Base-by-base conservation (phyloP, 2,797 vertebrate genomes). In the Acanthopagrus latus region DNA sequence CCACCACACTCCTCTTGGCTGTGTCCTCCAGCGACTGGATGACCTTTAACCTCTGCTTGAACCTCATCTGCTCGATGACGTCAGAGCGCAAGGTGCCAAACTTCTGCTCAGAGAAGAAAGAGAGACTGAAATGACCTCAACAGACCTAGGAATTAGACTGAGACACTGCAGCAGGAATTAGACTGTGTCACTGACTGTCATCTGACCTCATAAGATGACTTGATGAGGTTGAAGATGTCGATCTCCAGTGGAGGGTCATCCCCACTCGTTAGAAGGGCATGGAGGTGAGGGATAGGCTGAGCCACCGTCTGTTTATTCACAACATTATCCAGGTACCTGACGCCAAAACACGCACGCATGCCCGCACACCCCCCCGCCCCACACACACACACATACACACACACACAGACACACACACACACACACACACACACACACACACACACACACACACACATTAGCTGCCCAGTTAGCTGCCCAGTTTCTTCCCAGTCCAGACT, bases 1-100 rank as follows among this genome's bases (percentile, higher is more conserved):
- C 55, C 93, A 99, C 98, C 97, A 99, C 97, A 0, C 97, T 99
- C 88, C 98, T 96, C 91, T 99, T 98, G 74, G 98, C 97, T 0
- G 98, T 97, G 89, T 99, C 98, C 90, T 99, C 98, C 90, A 99
- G 92, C 0, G 96, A 97, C 94, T 99, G 98, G 83, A 99, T 99
- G 89, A 99, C 98, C 91, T 98, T 99, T 92, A 99, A 94, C 85
- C 98, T 96, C 92, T 98, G 98, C 78, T 97, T 99, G 90, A 99
- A 99, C 75, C 98, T 96, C 98, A 99, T 99, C 95, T 99, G 98
- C 81, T 99, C 98, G 5, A 99, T 98, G 82, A 96, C 96, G 21
- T 98, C 96, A 3, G 97, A 95, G 79, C 96, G 96, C 82, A 99
- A 88, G 72, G 93, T 96, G 89, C 96, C 96, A 7, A 97, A 99